Base-by-base conservation (phyloP, 2,888 invertebrate genomes). In the Sarcophaga rosellei region DNA sequence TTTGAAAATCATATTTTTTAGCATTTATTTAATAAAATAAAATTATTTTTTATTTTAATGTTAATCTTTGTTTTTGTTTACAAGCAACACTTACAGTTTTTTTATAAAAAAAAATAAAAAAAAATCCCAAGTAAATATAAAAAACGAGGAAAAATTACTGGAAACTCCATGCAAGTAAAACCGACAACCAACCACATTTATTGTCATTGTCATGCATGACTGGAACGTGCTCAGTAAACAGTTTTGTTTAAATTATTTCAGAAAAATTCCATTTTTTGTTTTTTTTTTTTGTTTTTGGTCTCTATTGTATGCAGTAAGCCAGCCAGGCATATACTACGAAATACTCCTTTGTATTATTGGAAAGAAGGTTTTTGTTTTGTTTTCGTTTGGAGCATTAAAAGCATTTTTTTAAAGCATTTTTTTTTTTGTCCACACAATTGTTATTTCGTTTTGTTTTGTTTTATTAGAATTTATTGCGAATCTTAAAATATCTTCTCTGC, bases 171-270 rank as follows among this genome's bases (percentile, higher is more conserved):
- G 63, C 74, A 84, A 83, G 80, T 74, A 78, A 53, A 53, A 53
- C 53, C 53, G 17, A 17, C 53, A 53, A 53, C 53, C 53, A 17
- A 77, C 69, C 82, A 82, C 84, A 80, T 82, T 87, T 82, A 82
- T 65, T 73, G 84, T 81, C 86, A 77, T 74, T 86, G 83, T 86
- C 86, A 86, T 86, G 86, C 86, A 86, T 86, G 86, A 83, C 86
- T 84, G 81, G 77, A 86, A 86, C 83, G 86, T 86, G 86, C 86
- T 44, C 86, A 81, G 81, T 65, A 70, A 81, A 78, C 77, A 70
- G 83, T 86, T 86, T 86, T 74, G 81, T 73, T 70, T 66, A 66
- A 25, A 76, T 59, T 21, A 68, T 69, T 74, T 68, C 35, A 57
- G 47, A 78, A 17, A 53, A 12, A 15, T 53, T 53, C 17, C 4